Evolutionary conservation across 2,888 invertebrate genomes (phyloP).

Genomic region (Acanthosoma haemorrhoidale): DNA sequence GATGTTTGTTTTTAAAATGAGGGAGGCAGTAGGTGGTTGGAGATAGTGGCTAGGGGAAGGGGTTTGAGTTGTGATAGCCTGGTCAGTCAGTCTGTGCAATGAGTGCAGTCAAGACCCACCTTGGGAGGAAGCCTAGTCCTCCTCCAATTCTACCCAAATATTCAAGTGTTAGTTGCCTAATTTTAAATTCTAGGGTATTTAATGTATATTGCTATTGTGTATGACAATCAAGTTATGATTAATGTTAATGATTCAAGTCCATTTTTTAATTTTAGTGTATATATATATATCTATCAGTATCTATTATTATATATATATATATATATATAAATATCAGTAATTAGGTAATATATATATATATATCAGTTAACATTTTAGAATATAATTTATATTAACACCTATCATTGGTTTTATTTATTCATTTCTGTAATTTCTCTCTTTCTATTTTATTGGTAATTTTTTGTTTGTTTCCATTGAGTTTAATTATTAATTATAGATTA

Average conservation of each 20-base stretch:
- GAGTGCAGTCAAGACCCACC: conserved; percentile 11
- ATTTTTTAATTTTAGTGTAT: not conserved
- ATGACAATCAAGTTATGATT: too few species aligned
- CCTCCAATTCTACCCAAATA: conserved; percentile 19
- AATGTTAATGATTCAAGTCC: too few species aligned
- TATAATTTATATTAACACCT: too few species aligned
- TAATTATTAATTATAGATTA: too few species aligned
- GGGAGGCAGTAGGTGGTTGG: not conserved
- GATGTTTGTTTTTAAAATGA: not conserved
- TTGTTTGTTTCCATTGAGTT: too few species aligned
- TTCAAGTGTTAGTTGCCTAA: conserved; percentile 17
- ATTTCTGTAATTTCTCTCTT: too few species aligned
- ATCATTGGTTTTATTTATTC: too few species aligned
- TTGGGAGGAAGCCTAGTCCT: conserved; percentile 17
- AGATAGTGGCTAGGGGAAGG: not conserved
- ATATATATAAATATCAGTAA: not conserved
- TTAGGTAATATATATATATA: not conserved
- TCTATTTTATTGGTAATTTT: too few species aligned
- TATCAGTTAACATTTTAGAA: not conserved
- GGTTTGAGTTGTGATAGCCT: not conserved
- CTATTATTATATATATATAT: not conserved
- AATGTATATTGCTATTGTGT: too few species aligned
- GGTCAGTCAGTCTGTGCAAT: conserved; percentile 22
- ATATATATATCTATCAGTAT: not conserved
- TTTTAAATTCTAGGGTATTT: too few species aligned